phyloP scores from a whole-genome alignment of 64 coral and sea anemone species.

The Platygyra sinensis region DNA sequence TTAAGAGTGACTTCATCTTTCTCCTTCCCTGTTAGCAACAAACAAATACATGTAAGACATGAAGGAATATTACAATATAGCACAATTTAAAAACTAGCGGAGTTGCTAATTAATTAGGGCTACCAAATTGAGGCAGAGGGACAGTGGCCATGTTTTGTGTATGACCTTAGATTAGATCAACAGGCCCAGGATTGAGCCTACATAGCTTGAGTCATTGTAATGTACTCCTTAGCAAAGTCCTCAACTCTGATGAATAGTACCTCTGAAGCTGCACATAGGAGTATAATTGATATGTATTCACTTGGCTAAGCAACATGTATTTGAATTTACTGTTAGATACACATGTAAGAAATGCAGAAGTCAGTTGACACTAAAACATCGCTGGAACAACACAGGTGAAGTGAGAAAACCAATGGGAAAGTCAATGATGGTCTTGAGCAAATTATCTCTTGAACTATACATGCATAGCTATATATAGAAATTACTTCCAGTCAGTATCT shows the following conservation, averaged over 20 bases:
- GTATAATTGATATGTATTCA: too few relatives aligned
- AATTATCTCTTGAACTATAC: neutral
- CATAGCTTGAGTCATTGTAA: too few relatives aligned
- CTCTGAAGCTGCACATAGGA: too few relatives aligned
- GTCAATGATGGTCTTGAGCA: neutral
- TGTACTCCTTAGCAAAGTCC: too few relatives aligned
- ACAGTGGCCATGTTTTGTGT: too few relatives aligned
- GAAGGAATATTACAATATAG: neutral
- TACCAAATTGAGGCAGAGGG: too few relatives aligned
- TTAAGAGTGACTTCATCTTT: slow-evolving; percentile 72
- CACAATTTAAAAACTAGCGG: neutral
- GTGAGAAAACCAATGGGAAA: neutral
- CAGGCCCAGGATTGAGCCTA: too few relatives aligned
- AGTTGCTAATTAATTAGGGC: too few relatives aligned
- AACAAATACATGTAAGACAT: neutral
- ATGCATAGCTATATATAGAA: too few relatives aligned
- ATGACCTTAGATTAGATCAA: too few relatives aligned
- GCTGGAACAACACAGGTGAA: neutral
- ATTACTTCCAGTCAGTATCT: too few relatives aligned
- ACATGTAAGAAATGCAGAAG: neutral
- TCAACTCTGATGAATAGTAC: too few relatives aligned
- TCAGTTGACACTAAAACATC: neutral
- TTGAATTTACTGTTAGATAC: neutral
- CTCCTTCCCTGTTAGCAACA: slow-evolving; percentile 56
- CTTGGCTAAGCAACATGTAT: neutral